Conservation (phyloP, 2,113 vertebrate species). For the Microtus richardsoni region DNA sequence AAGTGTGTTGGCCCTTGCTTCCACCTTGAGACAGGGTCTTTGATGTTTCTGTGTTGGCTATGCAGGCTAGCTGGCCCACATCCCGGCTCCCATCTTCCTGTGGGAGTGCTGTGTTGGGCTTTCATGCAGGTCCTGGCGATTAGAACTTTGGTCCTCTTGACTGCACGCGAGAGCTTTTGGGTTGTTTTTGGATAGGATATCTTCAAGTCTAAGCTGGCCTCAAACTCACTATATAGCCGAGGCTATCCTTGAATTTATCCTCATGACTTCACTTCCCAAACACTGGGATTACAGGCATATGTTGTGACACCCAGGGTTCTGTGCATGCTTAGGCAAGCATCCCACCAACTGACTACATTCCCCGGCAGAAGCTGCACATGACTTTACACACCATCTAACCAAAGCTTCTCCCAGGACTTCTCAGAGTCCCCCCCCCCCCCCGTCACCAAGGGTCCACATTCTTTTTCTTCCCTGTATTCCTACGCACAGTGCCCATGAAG, state of each 20-base stretch:
- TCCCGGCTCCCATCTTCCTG: background rate
- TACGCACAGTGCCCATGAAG: background rate
- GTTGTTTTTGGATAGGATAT: background rate
- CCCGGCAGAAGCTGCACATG: background rate
- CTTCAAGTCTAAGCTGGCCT: background rate
- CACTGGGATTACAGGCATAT: background rate
- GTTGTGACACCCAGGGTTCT: background rate
- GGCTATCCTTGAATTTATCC: background rate
- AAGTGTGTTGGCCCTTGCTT: background rate
- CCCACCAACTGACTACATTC: no score
- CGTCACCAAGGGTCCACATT: background rate
- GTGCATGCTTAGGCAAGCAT: background rate
- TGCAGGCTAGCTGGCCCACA: background rate
- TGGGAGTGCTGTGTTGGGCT: background rate
- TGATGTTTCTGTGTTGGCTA: background rate
- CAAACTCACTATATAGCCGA: background rate
- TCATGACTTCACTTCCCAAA: background rate
- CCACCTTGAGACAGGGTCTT: background rate
- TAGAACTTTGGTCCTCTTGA: background rate
- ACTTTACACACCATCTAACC: background rate
- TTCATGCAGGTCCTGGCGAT: background rate
- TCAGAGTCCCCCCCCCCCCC: background rate
- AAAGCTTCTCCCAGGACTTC: background rate
- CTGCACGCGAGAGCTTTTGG: background rate
- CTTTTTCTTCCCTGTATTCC: background rate